Evolutionary conservation across 2,888 invertebrate species (phyloP), one percentile per base, ranked within the genome.

Genomic region (Drosophila demipolita): DNA sequence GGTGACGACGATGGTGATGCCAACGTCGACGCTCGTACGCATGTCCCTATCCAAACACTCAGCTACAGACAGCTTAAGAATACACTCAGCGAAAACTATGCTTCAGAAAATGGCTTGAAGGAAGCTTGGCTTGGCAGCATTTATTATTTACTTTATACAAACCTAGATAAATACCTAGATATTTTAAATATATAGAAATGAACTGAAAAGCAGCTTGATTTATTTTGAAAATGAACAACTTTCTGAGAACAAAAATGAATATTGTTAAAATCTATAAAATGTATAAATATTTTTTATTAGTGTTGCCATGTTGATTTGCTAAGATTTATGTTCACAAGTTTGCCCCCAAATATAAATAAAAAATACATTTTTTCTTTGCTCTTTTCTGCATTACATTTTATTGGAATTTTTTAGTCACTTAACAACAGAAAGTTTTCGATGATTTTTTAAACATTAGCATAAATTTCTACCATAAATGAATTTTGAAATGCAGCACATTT

Each of bases 11-110:
- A 73, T 61, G 73, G 67, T 49, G 71, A 66, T 54, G 73, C 66
- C 53, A 71, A 59, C 85, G 81, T 68, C 85, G 86, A 68, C 79
- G 83, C 68, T 77, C 76, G 75, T 75, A 82, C 90, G 88, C 87
- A 88, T 88, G 85, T 88, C 87, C 87, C 87, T 88, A 77, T 83
- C 66, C 72, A 74, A 82, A 79, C 73, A 73, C 67, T 40, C 20
- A 50, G 52, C 33, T 61, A 45, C 57, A 61, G 42, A 42, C 49
- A 29, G 55, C 55, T 55, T 55, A 57, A 65, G 62, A 35, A 20
- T 57, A 66, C 52, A 60, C 54, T 49, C n/a, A 26, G 50, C 50
- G n/a, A 29, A 55, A 29, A 38, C 7, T 11, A 23, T 35, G 53
- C 15, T 3, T 3, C 17, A 0, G 17, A 38, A 38, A 38, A 8